Conservation (phyloP, 2,797 vertebrate genomes). For the Anas flavirostris region DNA sequence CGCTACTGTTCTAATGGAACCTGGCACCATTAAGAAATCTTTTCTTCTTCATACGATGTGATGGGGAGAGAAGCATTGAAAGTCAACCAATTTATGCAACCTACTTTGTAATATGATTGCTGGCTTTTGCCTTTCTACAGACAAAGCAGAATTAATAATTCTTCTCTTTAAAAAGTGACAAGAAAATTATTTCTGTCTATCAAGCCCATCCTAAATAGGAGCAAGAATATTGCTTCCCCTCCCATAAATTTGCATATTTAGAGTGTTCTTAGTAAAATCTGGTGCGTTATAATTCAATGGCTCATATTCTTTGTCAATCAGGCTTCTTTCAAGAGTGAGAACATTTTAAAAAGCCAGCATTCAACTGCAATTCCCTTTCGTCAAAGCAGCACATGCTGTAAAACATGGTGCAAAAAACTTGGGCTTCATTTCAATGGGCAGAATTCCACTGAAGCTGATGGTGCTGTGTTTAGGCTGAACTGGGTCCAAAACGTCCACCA, state of each 20-base stretch:
- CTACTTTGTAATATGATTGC: conserved; percentile 22
- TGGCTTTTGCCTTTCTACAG: conserved; percentile 40
- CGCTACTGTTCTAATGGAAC: not conserved
- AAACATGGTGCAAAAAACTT: not conserved
- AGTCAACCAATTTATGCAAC: conserved; percentile 23
- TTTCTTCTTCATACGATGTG: conserved; percentile 4
- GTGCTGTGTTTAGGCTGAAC: not conserved
- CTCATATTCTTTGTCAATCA: conserved; percentile 30
- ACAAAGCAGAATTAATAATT: conserved; percentile 48
- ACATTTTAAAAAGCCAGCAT: conserved; percentile 26
- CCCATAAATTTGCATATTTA: conserved; percentile 45
- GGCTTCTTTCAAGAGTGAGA: conserved; percentile 46
- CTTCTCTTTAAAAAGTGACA: conserved; percentile 27
- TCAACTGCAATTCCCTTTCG: not conserved
- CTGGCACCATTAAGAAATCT: conserved; percentile 27
- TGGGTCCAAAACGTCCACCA: not conserved
- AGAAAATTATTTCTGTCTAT: conserved; percentile 48
- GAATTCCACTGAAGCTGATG: not conserved
- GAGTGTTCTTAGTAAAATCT: conserved; percentile 9
- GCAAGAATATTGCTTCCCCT: conserved; percentile 19
- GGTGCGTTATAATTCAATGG: not conserved
- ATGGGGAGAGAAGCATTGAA: not conserved
- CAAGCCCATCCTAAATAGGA: conserved; percentile 18
- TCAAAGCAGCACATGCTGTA: not conserved
- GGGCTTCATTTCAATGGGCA: not conserved